phyloP scores from a whole-genome alignment of 2,888 invertebrate genomes.

The Nemotelus pantherinus region DNA sequence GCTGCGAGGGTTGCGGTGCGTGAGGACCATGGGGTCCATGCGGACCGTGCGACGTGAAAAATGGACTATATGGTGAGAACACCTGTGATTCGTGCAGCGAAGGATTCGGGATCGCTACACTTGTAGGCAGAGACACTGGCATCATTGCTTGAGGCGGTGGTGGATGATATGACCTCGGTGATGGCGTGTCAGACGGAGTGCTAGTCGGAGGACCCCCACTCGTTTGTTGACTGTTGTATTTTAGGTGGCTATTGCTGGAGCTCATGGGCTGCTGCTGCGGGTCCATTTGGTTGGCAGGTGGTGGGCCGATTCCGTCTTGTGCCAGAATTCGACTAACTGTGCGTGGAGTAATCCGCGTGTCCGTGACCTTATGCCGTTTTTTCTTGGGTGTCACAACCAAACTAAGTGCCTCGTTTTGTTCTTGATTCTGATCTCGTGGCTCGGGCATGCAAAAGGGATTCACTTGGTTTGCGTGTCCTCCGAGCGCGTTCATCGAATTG shows the following conservation, averaged over 20 bases:
- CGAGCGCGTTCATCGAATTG: conserved; percentile 71
- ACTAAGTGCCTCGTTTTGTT: conserved; percentile 93
- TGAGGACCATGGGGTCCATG: conserved; percentile 66
- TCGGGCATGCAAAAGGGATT: conserved; percentile 71
- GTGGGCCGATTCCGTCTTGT: conserved; percentile 80
- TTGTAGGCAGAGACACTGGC: conserved; percentile 89
- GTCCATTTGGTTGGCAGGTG: conserved; percentile 62
- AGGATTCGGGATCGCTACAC: conserved; percentile 96
- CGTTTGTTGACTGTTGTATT: conserved; percentile 47
- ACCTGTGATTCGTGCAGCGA: conserved; percentile 94
- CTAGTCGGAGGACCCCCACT: conserved; percentile 58
- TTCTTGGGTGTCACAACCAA: conserved; percentile 95
- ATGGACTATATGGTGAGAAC: conserved; percentile 90
- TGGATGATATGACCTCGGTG: conserved; percentile 73
- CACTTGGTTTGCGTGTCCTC: conserved; percentile 63
- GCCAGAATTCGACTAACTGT: conserved; percentile 88
- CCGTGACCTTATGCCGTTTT: conserved; percentile 97
- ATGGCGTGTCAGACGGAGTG: conserved; percentile 70
- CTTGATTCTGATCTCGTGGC: conserved; percentile 75
- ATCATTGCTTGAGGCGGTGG: conserved; percentile 81
- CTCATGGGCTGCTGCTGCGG: conserved; percentile 33
- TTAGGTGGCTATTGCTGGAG: conserved; percentile 41
- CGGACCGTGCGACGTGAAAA: conserved; percentile 74
- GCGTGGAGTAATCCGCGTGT: conserved; percentile 89
- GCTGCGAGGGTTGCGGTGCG: conserved; percentile 62